Conservation (phyloP, 1,140 invertebrate genomes). For the Papilio aristodemus region DNA sequence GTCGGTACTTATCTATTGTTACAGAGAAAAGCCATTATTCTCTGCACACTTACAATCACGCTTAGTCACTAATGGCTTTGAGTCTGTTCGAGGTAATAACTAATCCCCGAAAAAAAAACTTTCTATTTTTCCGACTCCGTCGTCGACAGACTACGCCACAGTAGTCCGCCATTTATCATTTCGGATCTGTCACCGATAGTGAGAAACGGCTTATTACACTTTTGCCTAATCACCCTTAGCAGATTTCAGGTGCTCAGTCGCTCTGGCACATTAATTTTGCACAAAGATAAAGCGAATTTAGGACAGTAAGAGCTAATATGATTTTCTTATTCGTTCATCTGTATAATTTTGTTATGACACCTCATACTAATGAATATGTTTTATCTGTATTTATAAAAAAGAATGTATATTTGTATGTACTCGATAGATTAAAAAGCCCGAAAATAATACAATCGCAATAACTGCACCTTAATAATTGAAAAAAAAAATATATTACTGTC, state of each 20-base stretch:
- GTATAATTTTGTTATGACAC: not conserved
- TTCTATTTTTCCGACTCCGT: conserved; percentile 27
- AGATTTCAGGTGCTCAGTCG: conserved; percentile 25
- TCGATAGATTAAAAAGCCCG: no score
- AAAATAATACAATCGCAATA: no score
- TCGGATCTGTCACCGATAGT: conserved; percentile 28
- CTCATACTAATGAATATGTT: no score
- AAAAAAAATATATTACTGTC: no score
- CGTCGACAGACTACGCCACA: conserved; percentile 22
- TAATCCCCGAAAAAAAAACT: conserved; percentile 26
- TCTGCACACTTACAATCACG: conserved; percentile 18
- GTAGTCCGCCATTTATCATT: conserved; percentile 30
- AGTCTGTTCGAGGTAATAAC: conserved; percentile 26
- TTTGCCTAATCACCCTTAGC: conserved; percentile 27
- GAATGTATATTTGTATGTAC: no score
- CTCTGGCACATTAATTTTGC: conserved; percentile 20
- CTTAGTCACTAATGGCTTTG: conserved; percentile 23
- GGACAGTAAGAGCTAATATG: not conserved
- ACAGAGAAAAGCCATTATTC: conserved; percentile 15
- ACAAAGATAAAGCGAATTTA: conserved; percentile 15
- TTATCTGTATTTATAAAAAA: no score
- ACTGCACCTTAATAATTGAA: no score
- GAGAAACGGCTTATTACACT: conserved; percentile 31
- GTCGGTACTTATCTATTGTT: conserved; percentile 18
- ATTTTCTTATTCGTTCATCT: not conserved